phyloP scores from a whole-genome alignment of 2,888 invertebrate genomes.

The Invenusta paracnida region DNA sequence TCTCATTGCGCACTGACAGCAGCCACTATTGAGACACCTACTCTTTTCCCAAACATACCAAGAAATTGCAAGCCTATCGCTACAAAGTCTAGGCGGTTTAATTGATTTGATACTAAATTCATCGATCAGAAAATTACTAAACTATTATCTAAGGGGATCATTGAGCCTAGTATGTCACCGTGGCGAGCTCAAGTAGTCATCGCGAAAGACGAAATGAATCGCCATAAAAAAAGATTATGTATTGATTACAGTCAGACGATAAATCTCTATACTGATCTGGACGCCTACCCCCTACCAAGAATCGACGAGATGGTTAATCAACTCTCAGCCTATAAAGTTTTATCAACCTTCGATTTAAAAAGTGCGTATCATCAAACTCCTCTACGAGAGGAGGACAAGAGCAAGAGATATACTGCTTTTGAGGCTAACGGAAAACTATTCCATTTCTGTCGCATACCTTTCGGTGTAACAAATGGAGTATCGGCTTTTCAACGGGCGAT shows the following conservation, averaged over 20 bases:
- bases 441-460: constrained; percentile 19
- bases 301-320: too few relatives aligned
- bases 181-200: not conserved
- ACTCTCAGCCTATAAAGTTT: not conserved
- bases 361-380: not conserved
- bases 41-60: not conserved
- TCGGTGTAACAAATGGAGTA: constrained; percentile 34
- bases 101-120: not conserved
- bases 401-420: not conserved
- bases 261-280: constrained; percentile 14
- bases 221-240: not conserved
- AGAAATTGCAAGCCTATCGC: not conserved
- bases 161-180: constrained; percentile 3
- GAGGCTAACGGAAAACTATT: constrained; percentile 27
- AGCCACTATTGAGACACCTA: not conserved
- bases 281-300: constrained; percentile 2
- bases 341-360: not conserved
- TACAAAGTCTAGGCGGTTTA: not conserved
- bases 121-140: not conserved
- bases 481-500: constrained; percentile 33
- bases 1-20: not conserved
- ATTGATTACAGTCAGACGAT: not conserved
- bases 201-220: not conserved
- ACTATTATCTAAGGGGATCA: not conserved
- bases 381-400: not conserved